phyloP scores from a whole-genome alignment of 2,113 vertebrate genomes.

The Sturnus vulgaris region DNA sequence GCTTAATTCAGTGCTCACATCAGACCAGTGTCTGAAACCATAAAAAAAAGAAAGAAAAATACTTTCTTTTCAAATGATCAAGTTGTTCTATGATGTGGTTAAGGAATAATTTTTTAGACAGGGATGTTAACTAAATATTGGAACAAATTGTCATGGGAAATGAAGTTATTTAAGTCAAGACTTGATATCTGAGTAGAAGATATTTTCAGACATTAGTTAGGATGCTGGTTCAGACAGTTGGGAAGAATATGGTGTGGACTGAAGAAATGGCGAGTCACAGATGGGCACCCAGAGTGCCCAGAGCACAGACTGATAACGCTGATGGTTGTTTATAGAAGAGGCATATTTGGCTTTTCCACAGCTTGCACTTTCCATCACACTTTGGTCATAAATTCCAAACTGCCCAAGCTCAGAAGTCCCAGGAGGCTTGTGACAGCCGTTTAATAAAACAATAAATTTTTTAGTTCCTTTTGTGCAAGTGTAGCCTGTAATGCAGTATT shows the following conservation, averaged over 20 bases:
- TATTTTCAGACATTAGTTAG: not conserved
- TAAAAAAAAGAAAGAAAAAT: not conserved
- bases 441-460: not conserved
- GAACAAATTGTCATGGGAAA: not conserved
- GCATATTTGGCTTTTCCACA: not conserved
- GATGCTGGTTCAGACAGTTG: not conserved
- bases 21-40: not conserved
- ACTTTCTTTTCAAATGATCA: not conserved
- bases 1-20: not conserved
- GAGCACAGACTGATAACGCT: not conserved
- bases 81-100: not conserved
- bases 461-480: not conserved
- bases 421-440: not conserved
- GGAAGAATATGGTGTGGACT: not conserved
- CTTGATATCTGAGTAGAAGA: not conserved
- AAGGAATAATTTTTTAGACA: not conserved
- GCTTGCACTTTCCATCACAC: not conserved
- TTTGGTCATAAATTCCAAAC: not conserved
- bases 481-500: not conserved
- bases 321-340: not conserved
- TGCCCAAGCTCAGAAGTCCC: not conserved
- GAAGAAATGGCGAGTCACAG: not conserved
- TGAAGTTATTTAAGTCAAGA: not conserved
- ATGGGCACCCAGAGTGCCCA: rapidly evolving
- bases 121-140: not conserved